A percentile compares a stretch with the other conserved stretches of the same genome.
Evolutionary conservation across 2,113 vertebrate species (phyloP).

Genomic region (Peromyscus californicus): DNA sequence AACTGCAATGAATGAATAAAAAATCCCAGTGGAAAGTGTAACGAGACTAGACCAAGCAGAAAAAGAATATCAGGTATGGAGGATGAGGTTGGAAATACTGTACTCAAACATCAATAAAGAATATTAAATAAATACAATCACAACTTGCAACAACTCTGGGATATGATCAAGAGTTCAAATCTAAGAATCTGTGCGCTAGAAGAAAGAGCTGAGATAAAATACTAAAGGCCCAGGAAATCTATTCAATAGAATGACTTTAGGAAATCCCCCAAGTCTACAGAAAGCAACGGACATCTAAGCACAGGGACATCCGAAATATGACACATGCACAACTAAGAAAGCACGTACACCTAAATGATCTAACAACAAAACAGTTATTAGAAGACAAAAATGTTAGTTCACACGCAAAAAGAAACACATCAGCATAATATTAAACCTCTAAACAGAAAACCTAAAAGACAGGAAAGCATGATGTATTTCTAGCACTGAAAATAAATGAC

Average conservation of each 20-base stretch:
- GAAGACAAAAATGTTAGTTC: not conserved
- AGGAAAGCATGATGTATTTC: not conserved
- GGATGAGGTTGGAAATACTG: not conserved
- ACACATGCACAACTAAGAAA: not conserved
- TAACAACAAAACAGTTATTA: not conserved
- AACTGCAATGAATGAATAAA: not conserved
- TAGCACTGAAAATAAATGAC: too few species aligned
- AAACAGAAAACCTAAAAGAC: not conserved
- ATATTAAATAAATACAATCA: not conserved
- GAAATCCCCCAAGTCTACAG: not conserved
- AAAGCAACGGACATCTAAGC: not conserved
- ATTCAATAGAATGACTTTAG: not conserved
- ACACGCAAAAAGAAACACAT: not conserved
- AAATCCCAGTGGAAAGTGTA: not conserved
- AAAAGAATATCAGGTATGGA: not conserved
- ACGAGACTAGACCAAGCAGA: not conserved
- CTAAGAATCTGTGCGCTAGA: not conserved
- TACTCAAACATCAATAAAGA: not conserved
- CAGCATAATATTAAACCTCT: not conserved
- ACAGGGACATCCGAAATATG: not conserved
- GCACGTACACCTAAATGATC: not conserved
- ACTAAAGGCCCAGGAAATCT: not conserved
- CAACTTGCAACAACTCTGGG: not conserved
- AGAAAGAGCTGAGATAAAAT: not conserved
- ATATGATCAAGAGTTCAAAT: not conserved